Evolutionary conservation across 2,113 vertebrate species (phyloP).

Genomic region (Saccopteryx bilineata): DNA sequence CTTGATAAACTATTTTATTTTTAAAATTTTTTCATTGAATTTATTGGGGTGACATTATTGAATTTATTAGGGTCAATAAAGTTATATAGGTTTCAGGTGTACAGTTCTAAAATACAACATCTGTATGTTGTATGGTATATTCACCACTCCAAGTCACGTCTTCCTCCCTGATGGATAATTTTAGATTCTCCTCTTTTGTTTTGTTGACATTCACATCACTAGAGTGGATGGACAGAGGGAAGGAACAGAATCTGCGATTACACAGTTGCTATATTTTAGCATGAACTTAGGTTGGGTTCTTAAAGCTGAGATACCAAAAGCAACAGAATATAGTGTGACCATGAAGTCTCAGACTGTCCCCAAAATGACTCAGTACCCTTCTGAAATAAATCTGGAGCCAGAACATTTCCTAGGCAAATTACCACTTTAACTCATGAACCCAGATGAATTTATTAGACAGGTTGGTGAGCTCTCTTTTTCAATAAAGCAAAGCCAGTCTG

Average conservation of each 20-base stretch:
- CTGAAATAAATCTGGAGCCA: neutral
- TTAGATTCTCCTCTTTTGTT: neutral
- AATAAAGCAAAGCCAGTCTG: neutral
- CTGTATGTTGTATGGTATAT: too few species aligned
- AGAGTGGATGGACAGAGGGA: neutral
- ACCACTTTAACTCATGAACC: neutral
- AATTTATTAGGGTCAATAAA: too few species aligned
- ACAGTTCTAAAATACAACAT: too few species aligned
- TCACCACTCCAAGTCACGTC: too few species aligned
- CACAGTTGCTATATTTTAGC: neutral
- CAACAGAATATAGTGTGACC: neutral
- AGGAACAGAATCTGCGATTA: neutral
- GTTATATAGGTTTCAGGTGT: too few species aligned
- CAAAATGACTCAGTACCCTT: neutral
- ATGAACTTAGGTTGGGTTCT: neutral
- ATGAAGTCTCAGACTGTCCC: neutral
- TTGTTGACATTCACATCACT: neutral
- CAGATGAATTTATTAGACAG: neutral
- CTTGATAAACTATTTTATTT: neutral
- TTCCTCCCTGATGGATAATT: neutral
- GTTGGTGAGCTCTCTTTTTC: neutral
- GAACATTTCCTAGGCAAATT: neutral
- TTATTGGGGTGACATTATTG: too few species aligned
- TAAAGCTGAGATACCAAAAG: neutral
- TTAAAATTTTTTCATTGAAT: too few species aligned